A percentile compares a stretch with the other conserved stretches of the same genome.
These are phyloP conservation scores for Conops quadrifasciatus DNA, from an alignment of 2,888 invertebrate genomes.

Conservation along the genomic window DNA sequence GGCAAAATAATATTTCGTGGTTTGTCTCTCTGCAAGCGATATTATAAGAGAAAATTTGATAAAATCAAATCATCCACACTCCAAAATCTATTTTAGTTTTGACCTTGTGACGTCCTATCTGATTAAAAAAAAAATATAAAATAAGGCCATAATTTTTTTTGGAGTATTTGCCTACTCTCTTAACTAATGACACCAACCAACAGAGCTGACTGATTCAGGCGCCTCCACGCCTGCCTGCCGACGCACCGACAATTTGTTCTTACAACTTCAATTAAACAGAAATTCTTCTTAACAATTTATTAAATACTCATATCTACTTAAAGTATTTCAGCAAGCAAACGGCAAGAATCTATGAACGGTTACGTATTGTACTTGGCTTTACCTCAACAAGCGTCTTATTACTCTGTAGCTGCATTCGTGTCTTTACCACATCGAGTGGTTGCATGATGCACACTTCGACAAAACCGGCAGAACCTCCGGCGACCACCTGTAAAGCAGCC, in stretches of 20 bases:
- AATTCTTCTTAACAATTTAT: neutral
- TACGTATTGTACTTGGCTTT: constrained; percentile 41
- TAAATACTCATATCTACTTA: neutral
- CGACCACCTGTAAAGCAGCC: constrained; percentile 63
- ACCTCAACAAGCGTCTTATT: constrained; percentile 54
- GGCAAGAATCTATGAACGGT: too few species aligned
- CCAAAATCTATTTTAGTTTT: neutral
- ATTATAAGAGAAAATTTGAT: too few species aligned
- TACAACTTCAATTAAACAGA: neutral
- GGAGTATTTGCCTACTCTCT: too few species aligned
- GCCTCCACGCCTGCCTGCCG: too few species aligned
- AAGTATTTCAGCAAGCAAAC: too few species aligned
- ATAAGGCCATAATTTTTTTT: too few species aligned
- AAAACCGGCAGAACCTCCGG: constrained; percentile 93
- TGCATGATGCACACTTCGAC: constrained; percentile 97
- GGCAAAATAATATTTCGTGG: too few species aligned
- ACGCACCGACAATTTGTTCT: neutral
- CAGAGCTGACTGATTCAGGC: too few species aligned
- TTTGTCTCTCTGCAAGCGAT: too few species aligned
- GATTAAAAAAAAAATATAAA: neutral
- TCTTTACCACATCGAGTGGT: constrained; percentile 92
- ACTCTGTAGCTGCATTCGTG: constrained; percentile 82
- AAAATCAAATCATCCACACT: too few species aligned
- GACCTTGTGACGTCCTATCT: constrained; percentile 32
- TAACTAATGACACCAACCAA: too few species aligned